Conservation (phyloP, 2,113 vertebrate genomes). For the Rattus rattus region DNA sequence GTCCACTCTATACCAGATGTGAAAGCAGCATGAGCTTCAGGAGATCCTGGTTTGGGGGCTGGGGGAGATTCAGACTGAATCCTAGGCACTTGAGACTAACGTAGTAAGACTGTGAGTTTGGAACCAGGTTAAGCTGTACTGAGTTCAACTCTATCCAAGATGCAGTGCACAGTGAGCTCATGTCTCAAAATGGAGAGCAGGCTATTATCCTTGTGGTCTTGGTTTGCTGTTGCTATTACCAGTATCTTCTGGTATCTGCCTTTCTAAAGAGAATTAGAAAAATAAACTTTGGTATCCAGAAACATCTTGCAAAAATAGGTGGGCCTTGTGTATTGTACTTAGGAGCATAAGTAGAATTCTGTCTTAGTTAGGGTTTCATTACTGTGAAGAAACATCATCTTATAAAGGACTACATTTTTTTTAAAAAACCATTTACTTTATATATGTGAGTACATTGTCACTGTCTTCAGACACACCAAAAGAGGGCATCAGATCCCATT, state of each 20-base stretch:
- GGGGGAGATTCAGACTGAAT: background rate
- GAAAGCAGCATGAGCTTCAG: background rate
- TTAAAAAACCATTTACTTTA: too few relatives aligned
- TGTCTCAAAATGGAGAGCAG: background rate
- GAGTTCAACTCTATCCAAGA: background rate
- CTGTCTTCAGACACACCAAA: too few relatives aligned
- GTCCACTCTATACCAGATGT: background rate
- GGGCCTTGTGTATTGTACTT: background rate
- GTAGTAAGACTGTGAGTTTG: background rate
- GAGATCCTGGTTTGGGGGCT: background rate
- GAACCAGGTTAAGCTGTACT: background rate
- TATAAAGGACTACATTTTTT: too few relatives aligned
- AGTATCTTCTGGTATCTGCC: conserved; percentile 74
- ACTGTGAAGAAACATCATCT: too few relatives aligned
- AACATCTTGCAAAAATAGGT: conserved; percentile 41
- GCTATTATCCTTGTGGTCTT: conserved; percentile 47
- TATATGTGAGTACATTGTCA: too few relatives aligned
- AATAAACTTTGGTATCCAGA: conserved; percentile 64
- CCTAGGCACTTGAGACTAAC: background rate
- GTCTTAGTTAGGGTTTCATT: too few relatives aligned
- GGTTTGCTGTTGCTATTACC: conserved; percentile 57
- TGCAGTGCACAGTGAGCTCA: background rate
- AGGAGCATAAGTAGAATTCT: conserved; percentile 23
- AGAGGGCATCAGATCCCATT: too few relatives aligned
- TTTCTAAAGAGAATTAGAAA: conserved; percentile 77